Conservation (phyloP, 2,797 vertebrate genomes). For the Mastacembelus armatus region DNA sequence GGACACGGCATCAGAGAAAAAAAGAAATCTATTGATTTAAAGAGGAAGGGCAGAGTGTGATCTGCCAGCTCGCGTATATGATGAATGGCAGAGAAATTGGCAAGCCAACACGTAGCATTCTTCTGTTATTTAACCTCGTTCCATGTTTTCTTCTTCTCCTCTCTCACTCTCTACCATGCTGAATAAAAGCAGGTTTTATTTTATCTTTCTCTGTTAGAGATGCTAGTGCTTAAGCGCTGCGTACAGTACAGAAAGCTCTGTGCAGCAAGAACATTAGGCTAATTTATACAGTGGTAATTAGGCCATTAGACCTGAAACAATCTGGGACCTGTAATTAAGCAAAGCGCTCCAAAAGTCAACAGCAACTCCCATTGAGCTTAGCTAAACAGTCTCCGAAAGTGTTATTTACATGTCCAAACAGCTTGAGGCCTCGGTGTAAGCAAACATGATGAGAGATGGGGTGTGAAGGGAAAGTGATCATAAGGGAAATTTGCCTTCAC, state of each 20-base stretch:
- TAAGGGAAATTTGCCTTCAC: conserved; percentile 39
- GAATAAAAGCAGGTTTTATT: conserved; percentile 55
- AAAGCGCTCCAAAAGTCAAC: conserved; percentile 84
- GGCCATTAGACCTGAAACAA: conserved; percentile 84
- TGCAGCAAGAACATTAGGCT: conserved; percentile 77
- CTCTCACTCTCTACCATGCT: conserved; percentile 44
- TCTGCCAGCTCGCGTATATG: conserved; percentile 72
- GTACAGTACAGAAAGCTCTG: conserved; percentile 59
- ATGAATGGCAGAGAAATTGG: conserved; percentile 82
- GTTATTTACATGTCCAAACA: conserved; percentile 85
- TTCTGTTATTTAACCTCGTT: conserved; percentile 66
- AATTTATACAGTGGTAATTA: conserved; percentile 86
- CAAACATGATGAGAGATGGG: conserved; percentile 64
- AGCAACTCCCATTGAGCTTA: conserved; percentile 81
- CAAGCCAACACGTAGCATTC: conserved; percentile 59
- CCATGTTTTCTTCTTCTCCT: conserved; percentile 48
- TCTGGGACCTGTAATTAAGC: conserved; percentile 86
- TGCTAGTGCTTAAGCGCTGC: conserved; percentile 25
- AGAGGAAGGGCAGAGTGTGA: conserved; percentile 72
- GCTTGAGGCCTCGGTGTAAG: conserved; percentile 78
- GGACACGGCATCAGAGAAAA: conserved; percentile 30
- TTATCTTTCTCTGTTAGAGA: conserved; percentile 49
- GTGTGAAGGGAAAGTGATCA: conserved; percentile 65
- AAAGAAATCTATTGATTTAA: conserved; percentile 72
- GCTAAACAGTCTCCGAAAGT: conserved; percentile 78